Percentiles rank a stretch among this genome's conserved stretches.
phyloP scores from a whole-genome alignment of 2,888 invertebrate genomes.

The Chamaedrilus cognettii region DNA sequence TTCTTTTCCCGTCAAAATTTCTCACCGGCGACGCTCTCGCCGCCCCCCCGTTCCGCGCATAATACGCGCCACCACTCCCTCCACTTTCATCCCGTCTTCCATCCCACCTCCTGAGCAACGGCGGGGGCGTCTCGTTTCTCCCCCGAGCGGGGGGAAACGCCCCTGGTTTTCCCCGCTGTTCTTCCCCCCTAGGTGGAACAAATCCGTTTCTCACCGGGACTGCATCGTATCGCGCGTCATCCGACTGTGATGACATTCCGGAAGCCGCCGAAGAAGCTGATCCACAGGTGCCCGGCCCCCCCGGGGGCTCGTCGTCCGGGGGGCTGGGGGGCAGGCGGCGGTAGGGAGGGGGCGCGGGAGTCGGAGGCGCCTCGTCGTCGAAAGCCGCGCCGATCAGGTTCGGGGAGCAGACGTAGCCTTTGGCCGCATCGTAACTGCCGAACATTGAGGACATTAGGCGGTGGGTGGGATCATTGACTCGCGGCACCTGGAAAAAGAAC shows the following conservation, averaged over 20 bases:
- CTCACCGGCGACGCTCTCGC: too few relatives aligned
- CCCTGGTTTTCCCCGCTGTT: too few relatives aligned
- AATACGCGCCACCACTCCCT: too few relatives aligned
- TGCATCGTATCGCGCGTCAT: constrained; percentile 4
- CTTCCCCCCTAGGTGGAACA: too few relatives aligned
- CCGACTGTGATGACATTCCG: constrained; percentile 7
- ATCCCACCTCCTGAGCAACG: too few relatives aligned
- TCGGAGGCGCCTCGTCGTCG: neutral
- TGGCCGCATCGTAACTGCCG: constrained; percentile 1
- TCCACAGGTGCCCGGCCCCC: neutral
- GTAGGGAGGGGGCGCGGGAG: neutral
- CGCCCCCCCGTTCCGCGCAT: too few relatives aligned
- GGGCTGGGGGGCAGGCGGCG: neutral
- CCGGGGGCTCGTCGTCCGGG: neutral
- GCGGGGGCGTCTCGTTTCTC: too few relatives aligned
- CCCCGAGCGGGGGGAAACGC: too few relatives aligned
- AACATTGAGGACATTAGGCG: neutral
- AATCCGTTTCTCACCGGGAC: too few relatives aligned
- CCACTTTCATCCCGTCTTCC: too few relatives aligned
- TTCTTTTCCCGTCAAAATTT: too few relatives aligned
- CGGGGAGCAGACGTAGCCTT: neutral
- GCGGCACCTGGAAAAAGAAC: constrained; percentile 10
- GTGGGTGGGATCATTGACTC: constrained; percentile 1
- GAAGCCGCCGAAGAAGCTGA: neutral
- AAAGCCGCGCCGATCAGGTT: neutral